Conservation (phyloP, 2,113 vertebrate genomes). For the Peucedramus taeniatus region DNA sequence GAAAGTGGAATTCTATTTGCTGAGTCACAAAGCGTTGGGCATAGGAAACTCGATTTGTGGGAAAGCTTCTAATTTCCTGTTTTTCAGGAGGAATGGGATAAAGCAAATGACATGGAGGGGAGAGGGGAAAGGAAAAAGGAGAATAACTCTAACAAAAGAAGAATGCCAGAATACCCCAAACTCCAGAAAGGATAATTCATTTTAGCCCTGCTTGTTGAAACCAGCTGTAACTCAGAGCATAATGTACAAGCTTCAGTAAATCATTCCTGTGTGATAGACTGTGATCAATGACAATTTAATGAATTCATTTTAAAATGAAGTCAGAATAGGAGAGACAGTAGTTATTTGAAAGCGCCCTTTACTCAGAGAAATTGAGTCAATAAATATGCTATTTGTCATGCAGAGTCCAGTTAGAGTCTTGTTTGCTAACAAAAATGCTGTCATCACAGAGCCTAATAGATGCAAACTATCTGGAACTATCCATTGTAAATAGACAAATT, state of each 20-base stretch:
- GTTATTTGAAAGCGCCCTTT: slow-evolving; percentile 40
- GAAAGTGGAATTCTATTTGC: slow-evolving; percentile 18
- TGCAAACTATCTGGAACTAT: slow-evolving; percentile 35
- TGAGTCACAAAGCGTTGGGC: neutral
- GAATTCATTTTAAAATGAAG: slow-evolving; percentile 60
- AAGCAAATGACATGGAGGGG: neutral
- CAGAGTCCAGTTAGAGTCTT: slow-evolving; percentile 55
- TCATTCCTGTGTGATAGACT: slow-evolving; percentile 42
- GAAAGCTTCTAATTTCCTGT: slow-evolving; percentile 23
- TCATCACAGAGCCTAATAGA: slow-evolving; percentile 48
- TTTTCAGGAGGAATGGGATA: neutral
- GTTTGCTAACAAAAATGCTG: slow-evolving; percentile 59
- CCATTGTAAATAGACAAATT: slow-evolving; percentile 30
- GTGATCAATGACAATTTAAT: slow-evolving; percentile 66
- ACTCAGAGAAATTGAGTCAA: slow-evolving; percentile 63
- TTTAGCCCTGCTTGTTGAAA: neutral
- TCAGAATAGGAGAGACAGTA: slow-evolving; percentile 44
- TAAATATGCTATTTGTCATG: slow-evolving; percentile 65
- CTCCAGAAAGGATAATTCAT: neutral
- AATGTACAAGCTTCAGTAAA: neutral
- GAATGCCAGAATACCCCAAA: neutral
- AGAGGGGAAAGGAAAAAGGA: neutral
- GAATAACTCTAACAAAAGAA: neutral
- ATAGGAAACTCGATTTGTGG: neutral
- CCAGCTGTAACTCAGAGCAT: neutral